Base-by-base conservation (phyloP, 2,888 invertebrate genomes). In the Seira ritae region DNA sequence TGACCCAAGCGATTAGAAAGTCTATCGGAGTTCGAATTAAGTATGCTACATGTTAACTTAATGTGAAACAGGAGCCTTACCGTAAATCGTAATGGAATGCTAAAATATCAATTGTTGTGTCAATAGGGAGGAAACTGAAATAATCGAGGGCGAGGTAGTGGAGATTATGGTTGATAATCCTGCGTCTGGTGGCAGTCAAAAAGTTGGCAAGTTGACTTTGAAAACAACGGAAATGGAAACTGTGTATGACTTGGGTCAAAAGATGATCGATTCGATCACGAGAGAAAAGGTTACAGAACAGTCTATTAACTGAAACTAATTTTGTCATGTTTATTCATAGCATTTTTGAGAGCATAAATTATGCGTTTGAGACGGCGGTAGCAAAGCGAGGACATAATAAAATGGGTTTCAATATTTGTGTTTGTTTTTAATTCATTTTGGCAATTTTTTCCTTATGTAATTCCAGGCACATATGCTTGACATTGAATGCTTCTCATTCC, bases 151-250 rank as follows among this genome's bases (percentile, higher is more conserved):
- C 0, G 99, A 99, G 92, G 99, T 99, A 0, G 98, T 99, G 0
- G 98, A 98, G 89, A 95, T 99, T 67, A 97, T 98, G 90, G 96
- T 99, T 31, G 99, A 99, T 90, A 92, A 98, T 20, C 98, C 98
- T 0, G 98, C 97, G 0, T 95, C 97, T 0, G 98, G 97, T 22
- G 94, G 95, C 15, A 96, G 96, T 0, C 95, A 96, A 0, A 94
- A 96, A 91, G 94, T 97, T 66, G 98, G 98, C 0, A 97, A 99
- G 89, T 92, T 99, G 46, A 99, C 98, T 0, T 92, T 99, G 67
- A 99, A 99, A 92, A 99, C 99, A 0, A 99, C 98, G 0, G 99
- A 99, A 91, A 99, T 99, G 99, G 99, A 99, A 91, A 99, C 99
- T 0, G 96, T 98, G 86, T 99, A 99, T 90, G 99, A 99, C 91